These are phyloP conservation scores for Torymus auratus DNA, from an alignment of 2,888 invertebrate species.

Conservation along the genomic window DNA sequence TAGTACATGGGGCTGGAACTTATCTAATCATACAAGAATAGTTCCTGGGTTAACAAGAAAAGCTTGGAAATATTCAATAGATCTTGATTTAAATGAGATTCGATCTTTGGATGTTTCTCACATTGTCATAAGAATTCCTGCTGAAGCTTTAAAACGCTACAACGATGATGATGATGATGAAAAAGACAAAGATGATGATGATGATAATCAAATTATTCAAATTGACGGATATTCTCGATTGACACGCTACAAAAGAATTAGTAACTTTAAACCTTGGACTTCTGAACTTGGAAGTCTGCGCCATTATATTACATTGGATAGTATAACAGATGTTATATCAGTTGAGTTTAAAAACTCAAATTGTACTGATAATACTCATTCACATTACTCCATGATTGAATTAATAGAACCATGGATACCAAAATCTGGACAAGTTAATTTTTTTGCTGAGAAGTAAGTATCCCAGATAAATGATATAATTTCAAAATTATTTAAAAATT, in stretches of 20 bases:
- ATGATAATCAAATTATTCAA: constrained; percentile 60
- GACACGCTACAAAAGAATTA: constrained; percentile 51
- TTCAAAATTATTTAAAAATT: constrained; percentile 5
- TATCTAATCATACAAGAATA: constrained; percentile 80
- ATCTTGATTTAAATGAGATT: constrained; percentile 82
- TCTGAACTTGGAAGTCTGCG: constrained; percentile 64
- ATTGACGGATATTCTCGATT: constrained; percentile 58
- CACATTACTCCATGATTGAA: constrained; percentile 65
- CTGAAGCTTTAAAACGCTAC: constrained; percentile 69
- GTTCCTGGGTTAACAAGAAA: constrained; percentile 77
- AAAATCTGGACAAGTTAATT: constrained; percentile 64
- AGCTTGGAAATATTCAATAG: constrained; percentile 77
- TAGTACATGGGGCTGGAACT: constrained; percentile 80
- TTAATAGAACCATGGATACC: constrained; percentile 67
- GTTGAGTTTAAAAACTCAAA: constrained; percentile 64
- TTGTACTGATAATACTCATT: constrained; percentile 62
- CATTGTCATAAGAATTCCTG: constrained; percentile 83
- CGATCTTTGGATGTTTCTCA: constrained; percentile 82
- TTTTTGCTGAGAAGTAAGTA: constrained; percentile 65
- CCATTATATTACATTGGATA: constrained; percentile 64
- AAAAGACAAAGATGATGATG: constrained; percentile 56
- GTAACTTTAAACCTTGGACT: constrained; percentile 55
- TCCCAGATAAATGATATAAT: constrained; percentile 8
- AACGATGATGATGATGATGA: constrained; percentile 52
- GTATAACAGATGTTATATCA: constrained; percentile 63